Evolutionary conservation across 1,140 invertebrate genomes (phyloP), one percentile per base, ranked within the genome.

Genomic region (Drosophila seguyi): DNA sequence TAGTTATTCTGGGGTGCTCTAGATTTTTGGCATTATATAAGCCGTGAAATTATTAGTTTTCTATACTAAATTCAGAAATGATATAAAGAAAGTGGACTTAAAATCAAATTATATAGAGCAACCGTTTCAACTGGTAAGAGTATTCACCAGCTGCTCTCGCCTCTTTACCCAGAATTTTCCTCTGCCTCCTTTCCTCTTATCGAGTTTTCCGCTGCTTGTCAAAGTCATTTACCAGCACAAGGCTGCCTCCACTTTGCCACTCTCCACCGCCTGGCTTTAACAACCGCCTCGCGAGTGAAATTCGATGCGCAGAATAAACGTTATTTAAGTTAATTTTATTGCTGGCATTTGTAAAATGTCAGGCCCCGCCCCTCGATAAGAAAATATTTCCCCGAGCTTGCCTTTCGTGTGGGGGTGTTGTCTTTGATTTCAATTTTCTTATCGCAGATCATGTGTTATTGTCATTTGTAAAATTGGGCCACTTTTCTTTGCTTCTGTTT

Each of bases 291-390:
- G 45, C 58, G 22, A 48, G 22, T 53, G 68, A 78, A 82, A 82
- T 68, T 83, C 63, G 75, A 82, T 78, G 69, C 67, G 61, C 62
- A 42, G 57, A 53, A 61, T 79, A 83, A 83, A 75, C 58, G 61
- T 83, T 83, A 66, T 79, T 79, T 84, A 79, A 83, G 66, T 72
- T 79, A 67, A 84, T 79, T 84, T 84, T 79, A 84, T 84, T 84
- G 81, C 76, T 69, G 31, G 63, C 75, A 79, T 84, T 84, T 84
- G 75, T 71, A 52, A 79, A 79, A 83, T 75, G 81, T 84, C 81
- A 83, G 56, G 42, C 41, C 29, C 71, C 31, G 48, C 39, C 53
- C n/a, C 22, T 25, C 22, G 20, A 55, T 38, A 25, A 55, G 41
- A 25, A 39, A 47, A 57, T 27, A 47, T 25, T 58, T 57, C 20